Percentiles rank a stretch among this genome's conserved stretches.
Evolutionary conservation across 2,113 vertebrate genomes (phyloP).

Genomic region (Trinectes maculatus): DNA sequence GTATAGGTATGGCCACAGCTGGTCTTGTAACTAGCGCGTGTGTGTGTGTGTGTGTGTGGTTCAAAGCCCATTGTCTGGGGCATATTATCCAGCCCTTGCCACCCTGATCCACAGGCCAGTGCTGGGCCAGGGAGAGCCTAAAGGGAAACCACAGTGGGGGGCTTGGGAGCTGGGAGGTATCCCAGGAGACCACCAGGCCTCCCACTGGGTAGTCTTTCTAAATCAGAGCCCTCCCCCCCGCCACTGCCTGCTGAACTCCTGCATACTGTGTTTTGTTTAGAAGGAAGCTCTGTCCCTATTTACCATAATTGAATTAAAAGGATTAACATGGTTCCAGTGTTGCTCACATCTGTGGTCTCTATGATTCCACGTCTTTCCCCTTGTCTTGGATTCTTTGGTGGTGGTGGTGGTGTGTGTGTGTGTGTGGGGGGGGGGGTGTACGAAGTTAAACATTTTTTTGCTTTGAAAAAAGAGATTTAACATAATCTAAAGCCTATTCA

Average conservation of each 20-base stretch:
- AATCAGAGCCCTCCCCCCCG: conserved; percentile 68
- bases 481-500: conserved; percentile 22
- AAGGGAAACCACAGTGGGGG: conserved; percentile 58
- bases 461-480: conserved; percentile 39
- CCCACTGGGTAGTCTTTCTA: conserved; percentile 68
- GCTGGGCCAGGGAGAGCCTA: conserved; percentile 42
- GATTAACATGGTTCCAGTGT: conserved; percentile 80
- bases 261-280: conserved; percentile 78
- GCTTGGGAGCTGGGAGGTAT: conserved; percentile 64
- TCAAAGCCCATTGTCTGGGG: conserved; percentile 62
- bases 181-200: conserved; percentile 75
- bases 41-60: conserved; percentile 49
- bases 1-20: conserved; percentile 68
- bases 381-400: conserved; percentile 48
- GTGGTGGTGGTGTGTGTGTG: too few species aligned
- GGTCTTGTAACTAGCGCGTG: conserved; percentile 54
- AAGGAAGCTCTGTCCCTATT: conserved; percentile 75
- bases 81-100: conserved; percentile 61
- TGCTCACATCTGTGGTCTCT: conserved; percentile 78
- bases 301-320: conserved; percentile 84
- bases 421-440: conserved; percentile 39
- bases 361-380: conserved; percentile 58
- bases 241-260: conserved; percentile 69
- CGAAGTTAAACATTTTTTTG: conserved; percentile 14
- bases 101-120: conserved; percentile 54